Percentiles rank a stretch among this genome's conserved stretches.
phyloP scores from a whole-genome alignment of 2,797 vertebrate species.

The Diceros bicornis region DNA sequence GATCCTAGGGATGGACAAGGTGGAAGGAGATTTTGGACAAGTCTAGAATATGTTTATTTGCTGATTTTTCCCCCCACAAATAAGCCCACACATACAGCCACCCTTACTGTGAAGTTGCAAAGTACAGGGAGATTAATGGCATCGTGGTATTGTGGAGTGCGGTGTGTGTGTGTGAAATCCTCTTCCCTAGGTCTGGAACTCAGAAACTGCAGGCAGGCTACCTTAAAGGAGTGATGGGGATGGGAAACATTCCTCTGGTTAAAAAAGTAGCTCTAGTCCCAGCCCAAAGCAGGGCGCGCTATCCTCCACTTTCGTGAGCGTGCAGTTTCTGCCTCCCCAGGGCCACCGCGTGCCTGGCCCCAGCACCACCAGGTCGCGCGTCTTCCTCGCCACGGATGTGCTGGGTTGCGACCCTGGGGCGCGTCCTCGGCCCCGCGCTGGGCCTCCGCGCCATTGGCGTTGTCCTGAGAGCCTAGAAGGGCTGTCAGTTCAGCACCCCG shows the following conservation, averaged over 20 bases:
- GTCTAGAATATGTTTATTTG: not conserved
- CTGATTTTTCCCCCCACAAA: not conserved
- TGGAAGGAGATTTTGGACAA: not conserved
- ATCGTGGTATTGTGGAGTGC: rapidly evolving
- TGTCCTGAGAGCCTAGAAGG: not conserved
- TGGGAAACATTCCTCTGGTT: not conserved
- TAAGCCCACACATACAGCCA: not conserved
- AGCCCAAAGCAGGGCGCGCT: rapidly evolving
- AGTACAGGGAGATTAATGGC: not conserved
- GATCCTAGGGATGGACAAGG: not conserved
- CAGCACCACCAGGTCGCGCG: rapidly evolving
- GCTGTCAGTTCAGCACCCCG: not conserved
- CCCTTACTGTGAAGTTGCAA: not conserved
- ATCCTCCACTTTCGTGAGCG: not conserved
- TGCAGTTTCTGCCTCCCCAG: not conserved
- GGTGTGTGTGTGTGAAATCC: not conserved
- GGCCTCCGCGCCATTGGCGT: not conserved
- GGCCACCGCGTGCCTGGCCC: rapidly evolving
- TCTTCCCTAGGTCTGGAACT: not conserved
- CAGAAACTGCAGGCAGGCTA: not conserved
- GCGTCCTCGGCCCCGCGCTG: rapidly evolving
- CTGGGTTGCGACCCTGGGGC: not conserved
- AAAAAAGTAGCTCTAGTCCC: not conserved
- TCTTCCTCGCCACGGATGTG: rapidly evolving
- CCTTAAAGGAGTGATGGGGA: not conserved